Evolutionary conservation across 2,113 vertebrate species (phyloP), one percentile per base, ranked within the genome.

Genomic region (Heterotilapia buettikoferi): DNA sequence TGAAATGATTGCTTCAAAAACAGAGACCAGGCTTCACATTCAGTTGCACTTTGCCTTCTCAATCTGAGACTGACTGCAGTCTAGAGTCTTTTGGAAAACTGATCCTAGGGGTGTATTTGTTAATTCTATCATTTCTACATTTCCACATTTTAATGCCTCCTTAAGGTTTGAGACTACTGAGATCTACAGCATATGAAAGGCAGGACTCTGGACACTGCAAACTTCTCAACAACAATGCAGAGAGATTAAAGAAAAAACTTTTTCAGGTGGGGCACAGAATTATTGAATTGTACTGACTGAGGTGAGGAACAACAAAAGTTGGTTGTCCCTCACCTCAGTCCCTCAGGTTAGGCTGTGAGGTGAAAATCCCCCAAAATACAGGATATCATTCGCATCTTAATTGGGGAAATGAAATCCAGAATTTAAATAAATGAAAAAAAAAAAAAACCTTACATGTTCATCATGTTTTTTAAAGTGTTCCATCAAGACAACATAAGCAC

Each of bases 181-280:
- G 79, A 53, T 9, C 78, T 38, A 31, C 79, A 90, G 68, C 19
- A 80, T 66, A 66, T 71, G n/a, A 40, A 86, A 92, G 92, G 92
- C 90, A 84, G 83, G 47, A 56, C 71, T 87, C 84, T 84, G 71
- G 78, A 91, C 82, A 84, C 83, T 85, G 84, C 84, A 92, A 91
- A 91, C 80, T 53, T 86, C 80, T 89, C 36, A 10, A 89, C 83
- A 92, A 86, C 80, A 84, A 84, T 76, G 57, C 61, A 61, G 78
- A 85, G 7, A 4, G 7, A 12, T 3, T 2, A 10, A 38, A 71
- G 53, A 88, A 86, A 91, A 93, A 93, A 92, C 92, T 89, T 92
- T 95, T 86, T 82, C 43, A 88, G 80, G 83, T 87, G 86, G 89
- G 80, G 86, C 19, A 73, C 40, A 81, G 91, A 94, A 92, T 95